Base-by-base conservation (phyloP, 2,113 vertebrate genomes). In the Rhea pennata region DNA sequence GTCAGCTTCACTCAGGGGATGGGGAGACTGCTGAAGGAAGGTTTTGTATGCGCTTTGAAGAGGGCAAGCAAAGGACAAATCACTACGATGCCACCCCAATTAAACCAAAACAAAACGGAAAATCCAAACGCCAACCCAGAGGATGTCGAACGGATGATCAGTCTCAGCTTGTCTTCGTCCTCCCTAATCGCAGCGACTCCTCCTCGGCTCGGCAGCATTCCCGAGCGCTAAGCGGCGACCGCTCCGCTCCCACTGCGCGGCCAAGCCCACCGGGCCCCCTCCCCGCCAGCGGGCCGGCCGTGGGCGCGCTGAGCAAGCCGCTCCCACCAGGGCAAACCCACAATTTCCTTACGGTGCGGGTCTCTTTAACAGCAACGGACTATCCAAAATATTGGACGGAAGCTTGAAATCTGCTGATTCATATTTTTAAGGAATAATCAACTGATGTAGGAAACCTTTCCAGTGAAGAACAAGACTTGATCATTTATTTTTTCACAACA, bases 131-230 rank as follows among this genome's bases (percentile, higher is more conserved):
- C 20, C 64, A 10, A 48, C 2, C 12, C 42, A n/a, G 65, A 78
- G 58, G 40, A 77, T 21, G 61, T 26, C 74, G 62, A 89, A 83
- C 66, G 29, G 39, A 64, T 27, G 39, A 95, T 92, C 74, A 91
- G 91, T 87, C 33, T 2, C 59, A 71, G 70, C 21, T 64, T 20
- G 5, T 50, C 56, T 78, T 46, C 64, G 24, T 29, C 36, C 21
- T 74, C 69, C 23, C 58, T 87, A 54, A 75, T 29, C 48, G 85
- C 76, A 81, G 61, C 3, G 51, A 70, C n/a, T 66, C 46, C 62
- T 92, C 65, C 65, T 80, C 33, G 59, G 50, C 67, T 82, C 69
- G 39, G 64, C 88, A 84, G 90, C 62, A 23, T 48, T 88, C 61
- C 39, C 15, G n/a, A 74, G 10, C 33, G 33, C 27, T 5, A 2